phyloP scores from a whole-genome alignment of 2,113 vertebrate species.

The Phaetusa simplex region DNA sequence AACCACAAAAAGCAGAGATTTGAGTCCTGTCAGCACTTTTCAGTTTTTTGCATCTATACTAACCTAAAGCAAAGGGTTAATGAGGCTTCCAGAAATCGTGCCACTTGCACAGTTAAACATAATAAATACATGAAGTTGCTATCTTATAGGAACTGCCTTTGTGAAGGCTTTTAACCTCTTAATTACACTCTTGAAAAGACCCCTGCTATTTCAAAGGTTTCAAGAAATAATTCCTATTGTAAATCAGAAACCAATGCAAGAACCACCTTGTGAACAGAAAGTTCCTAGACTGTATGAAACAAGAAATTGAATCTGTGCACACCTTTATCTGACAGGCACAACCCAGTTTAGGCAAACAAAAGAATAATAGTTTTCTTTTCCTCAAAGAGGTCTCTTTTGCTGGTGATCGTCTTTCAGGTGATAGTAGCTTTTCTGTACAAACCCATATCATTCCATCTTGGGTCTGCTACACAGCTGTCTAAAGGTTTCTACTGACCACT shows the following conservation, averaged over 20 bases:
- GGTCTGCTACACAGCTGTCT: conserved; percentile 75
- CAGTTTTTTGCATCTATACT: background rate
- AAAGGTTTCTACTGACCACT: conserved; percentile 53
- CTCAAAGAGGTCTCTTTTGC: conserved; percentile 69
- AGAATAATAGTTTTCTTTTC: conserved; percentile 73
- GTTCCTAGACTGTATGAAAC: conserved; percentile 54
- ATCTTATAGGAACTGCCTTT: conserved; percentile 36
- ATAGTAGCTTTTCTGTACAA: conserved; percentile 70
- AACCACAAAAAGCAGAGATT: background rate
- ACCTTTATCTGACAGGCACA: conserved; percentile 72
- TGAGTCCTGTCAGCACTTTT: background rate
- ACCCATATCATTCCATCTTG: conserved; percentile 71
- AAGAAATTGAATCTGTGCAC: conserved; percentile 74
- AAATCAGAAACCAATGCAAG: conserved; percentile 63
- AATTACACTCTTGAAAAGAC: conserved; percentile 44
- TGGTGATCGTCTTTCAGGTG: conserved; percentile 70
- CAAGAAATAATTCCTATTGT: conserved; percentile 63
- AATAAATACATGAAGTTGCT: conserved; percentile 11
- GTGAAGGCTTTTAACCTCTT: conserved; percentile 56
- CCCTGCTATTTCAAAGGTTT: conserved; percentile 58
- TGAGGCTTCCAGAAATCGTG: background rate
- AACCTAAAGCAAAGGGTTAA: conserved; percentile 22
- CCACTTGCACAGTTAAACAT: conserved; percentile 24
- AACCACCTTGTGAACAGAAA: conserved; percentile 69
- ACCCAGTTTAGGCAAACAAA: conserved; percentile 73